phyloP scores from a whole-genome alignment of 1,140 invertebrate species.

The Penaeus japonicus region DNA sequence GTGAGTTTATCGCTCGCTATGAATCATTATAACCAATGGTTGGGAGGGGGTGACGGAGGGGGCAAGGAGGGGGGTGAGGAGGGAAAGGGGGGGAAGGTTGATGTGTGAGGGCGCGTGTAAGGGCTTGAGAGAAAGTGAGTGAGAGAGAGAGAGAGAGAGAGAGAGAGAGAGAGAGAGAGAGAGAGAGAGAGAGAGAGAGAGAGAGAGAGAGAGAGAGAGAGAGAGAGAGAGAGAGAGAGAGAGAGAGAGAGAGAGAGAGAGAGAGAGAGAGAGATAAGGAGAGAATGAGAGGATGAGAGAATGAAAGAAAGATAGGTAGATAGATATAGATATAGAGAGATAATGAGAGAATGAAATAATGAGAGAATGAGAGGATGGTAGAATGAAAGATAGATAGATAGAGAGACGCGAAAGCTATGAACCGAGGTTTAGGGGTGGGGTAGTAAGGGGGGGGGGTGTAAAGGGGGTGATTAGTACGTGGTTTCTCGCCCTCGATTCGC shows the following conservation, averaged over 20 bases:
- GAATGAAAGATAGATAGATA: background rate
- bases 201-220: background rate
- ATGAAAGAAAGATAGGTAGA: background rate
- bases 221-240: background rate
- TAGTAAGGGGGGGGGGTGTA: background rate
- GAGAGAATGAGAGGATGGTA: background rate
- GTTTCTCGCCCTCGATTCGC: too few relatives aligned
- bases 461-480: background rate
- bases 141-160: background rate
- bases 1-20: slow-evolving; percentile 37
- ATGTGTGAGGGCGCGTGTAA: background rate
- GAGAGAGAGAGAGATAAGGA: background rate
- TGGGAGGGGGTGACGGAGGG: background rate
- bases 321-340: background rate
- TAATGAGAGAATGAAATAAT: background rate
- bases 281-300: background rate
- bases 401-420: background rate
- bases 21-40: slow-evolving; percentile 1
- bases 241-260: background rate
- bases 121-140: background rate
- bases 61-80: background rate
- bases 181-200: background rate
- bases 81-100: background rate
- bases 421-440: too few relatives aligned
- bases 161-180: background rate